Conservation (phyloP, 2,888 invertebrate genomes). For the Nemurella pictetii region DNA sequence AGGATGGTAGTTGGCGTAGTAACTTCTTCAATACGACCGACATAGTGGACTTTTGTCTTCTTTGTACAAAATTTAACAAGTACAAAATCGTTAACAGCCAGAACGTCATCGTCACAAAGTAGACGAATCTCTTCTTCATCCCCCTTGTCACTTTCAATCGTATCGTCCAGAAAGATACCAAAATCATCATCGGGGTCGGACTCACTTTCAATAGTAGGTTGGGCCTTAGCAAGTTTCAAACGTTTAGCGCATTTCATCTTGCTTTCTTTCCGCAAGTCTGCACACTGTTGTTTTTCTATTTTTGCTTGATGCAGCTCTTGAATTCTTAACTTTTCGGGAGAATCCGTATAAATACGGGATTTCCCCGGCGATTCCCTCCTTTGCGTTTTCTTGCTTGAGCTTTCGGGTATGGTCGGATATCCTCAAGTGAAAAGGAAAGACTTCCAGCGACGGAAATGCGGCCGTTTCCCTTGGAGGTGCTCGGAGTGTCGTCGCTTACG, state of each 20-base stretch:
- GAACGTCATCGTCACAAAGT: not conserved
- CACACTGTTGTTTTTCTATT: not conserved
- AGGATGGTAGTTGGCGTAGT: not conserved
- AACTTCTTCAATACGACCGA: not conserved
- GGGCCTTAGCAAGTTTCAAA: not conserved
- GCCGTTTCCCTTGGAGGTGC: no score
- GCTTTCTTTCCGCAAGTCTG: not conserved
- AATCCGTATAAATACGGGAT: not conserved
- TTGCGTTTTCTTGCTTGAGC: not conserved
- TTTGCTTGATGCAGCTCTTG: not conserved
- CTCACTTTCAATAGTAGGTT: not conserved
- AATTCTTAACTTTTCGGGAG: not conserved
- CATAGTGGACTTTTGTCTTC: slow-evolving; percentile 6
- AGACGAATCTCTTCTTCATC: not conserved
- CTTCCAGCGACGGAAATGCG: not conserved
- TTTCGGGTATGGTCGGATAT: not conserved
- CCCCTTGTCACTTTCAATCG: not conserved
- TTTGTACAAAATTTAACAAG: not conserved
- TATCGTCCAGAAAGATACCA: not conserved
- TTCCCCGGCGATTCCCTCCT: not conserved
- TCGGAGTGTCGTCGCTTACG: no score
- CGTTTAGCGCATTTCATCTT: not conserved
- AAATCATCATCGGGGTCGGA: not conserved
- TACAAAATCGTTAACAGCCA: slow-evolving; percentile 5
- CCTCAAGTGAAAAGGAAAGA: not conserved